A percentile compares a stretch with the other conserved stretches of the same genome.
Evolutionary conservation across 37 sponge, comb jelly and placozoan species (phyloP).

Genomic region (Beroe forskalii): DNA sequence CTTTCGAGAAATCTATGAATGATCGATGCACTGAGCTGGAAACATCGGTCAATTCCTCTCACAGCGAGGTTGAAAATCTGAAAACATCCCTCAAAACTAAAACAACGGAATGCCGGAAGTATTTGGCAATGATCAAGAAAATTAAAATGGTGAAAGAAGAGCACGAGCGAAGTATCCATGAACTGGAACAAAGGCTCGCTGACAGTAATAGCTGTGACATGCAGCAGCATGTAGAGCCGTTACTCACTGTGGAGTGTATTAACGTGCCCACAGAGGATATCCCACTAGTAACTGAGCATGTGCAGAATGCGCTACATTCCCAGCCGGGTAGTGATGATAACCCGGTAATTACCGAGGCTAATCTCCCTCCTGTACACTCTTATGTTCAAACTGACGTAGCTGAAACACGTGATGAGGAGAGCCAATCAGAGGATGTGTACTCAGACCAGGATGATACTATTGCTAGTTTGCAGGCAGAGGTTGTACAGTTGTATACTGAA

Average conservation of each 20-base stretch:
- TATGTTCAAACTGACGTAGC: background rate
- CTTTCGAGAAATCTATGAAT: background rate
- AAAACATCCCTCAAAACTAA: background rate
- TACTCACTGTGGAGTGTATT: background rate
- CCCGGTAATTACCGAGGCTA: constrained; percentile 33
- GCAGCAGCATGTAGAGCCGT: background rate
- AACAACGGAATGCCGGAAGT: constrained; percentile 43
- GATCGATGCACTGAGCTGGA: background rate
- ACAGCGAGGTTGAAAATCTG: background rate
- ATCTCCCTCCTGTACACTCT: constrained; percentile 3
- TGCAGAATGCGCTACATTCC: background rate
- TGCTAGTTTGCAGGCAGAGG: background rate
- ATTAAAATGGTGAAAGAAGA: constrained; percentile 39
- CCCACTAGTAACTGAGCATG: background rate
- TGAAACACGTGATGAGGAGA: background rate
- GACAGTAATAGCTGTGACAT: background rate
- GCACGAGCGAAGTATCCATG: background rate
- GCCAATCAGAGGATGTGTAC: constrained; percentile 2
- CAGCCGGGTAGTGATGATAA: constrained; percentile 8
- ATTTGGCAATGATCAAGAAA: background rate
- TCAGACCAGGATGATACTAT: background rate
- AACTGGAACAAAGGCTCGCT: background rate
- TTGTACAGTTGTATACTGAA: constrained; percentile 45
- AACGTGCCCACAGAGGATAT: background rate
- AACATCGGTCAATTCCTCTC: background rate